phyloP scores from a whole-genome alignment of 2,797 vertebrate species.

The Threskiornis aethiopicus region DNA sequence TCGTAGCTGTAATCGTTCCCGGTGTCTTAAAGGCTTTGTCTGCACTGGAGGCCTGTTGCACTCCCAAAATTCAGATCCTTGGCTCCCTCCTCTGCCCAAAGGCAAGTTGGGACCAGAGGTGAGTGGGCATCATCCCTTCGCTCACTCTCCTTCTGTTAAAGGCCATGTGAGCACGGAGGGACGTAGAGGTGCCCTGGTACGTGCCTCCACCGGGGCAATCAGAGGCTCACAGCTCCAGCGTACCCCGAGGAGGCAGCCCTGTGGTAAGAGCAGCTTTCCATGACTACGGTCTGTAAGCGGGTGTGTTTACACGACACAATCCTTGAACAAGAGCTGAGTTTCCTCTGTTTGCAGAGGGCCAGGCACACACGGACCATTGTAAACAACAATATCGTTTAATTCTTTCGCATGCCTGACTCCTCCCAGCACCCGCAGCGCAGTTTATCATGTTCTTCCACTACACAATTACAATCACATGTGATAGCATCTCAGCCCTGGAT shows the following conservation, averaged over 20 bases:
- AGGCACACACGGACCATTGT: neutral
- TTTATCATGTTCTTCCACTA: conserved; percentile 19
- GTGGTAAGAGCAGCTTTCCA: neutral
- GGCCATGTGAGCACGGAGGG: neutral
- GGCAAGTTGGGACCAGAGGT: fast-evolving
- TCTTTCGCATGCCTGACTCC: conserved; percentile 30
- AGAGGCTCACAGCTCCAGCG: neutral
- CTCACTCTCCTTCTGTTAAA: neutral
- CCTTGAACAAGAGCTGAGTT: neutral
- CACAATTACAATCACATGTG: neutral
- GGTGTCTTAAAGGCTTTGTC: neutral
- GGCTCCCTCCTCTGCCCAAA: neutral
- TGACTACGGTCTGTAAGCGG: neutral
- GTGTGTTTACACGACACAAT: neutral
- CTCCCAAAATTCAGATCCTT: neutral
- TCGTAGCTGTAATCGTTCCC: neutral
- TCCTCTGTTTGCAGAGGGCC: conserved; percentile 32
- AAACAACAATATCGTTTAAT: conserved; percentile 18
- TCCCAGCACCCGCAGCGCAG: conserved; percentile 29
- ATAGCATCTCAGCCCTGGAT: conserved; percentile 21
- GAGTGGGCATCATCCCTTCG: fast-evolving
- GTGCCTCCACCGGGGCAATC: neutral
- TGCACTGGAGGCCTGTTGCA: neutral
- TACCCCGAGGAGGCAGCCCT: neutral
- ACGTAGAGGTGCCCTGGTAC: neutral